phyloP scores from a whole-genome alignment of 2,888 invertebrate genomes.

The Agonopterix arenella region DNA sequence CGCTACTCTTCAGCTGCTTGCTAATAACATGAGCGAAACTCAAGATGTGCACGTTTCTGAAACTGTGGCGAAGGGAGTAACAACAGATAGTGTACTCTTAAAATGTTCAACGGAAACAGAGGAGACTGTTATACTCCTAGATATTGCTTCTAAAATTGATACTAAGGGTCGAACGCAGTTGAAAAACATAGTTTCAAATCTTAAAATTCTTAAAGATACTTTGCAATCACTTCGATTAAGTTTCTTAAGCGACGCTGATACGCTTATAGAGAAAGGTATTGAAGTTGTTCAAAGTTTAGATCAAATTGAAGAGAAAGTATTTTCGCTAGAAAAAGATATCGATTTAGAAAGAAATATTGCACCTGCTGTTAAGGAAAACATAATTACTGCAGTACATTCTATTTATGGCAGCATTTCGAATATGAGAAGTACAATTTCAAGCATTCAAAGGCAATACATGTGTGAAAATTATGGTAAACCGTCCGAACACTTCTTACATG shows the following conservation, averaged over 20 bases:
- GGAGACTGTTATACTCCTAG: slow-evolving; percentile 52
- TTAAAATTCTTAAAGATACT: slow-evolving; percentile 36
- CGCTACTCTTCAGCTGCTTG: slow-evolving; percentile 53
- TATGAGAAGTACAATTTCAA: slow-evolving; percentile 70
- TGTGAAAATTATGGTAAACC: slow-evolving; percentile 64
- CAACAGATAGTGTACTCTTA: slow-evolving; percentile 26
- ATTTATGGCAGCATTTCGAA: slow-evolving; percentile 71
- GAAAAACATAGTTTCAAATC: slow-evolving; percentile 26
- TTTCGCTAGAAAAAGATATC: slow-evolving; percentile 52
- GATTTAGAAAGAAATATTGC: slow-evolving; percentile 28
- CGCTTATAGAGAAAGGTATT: slow-evolving; percentile 57
- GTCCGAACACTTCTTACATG: slow-evolving; percentile 41
- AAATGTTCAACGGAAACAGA: slow-evolving; percentile 43
- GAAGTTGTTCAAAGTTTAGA: slow-evolving; percentile 54
- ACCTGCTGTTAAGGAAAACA: slow-evolving; percentile 38
- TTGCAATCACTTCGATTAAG: slow-evolving; percentile 40
- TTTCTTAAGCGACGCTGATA: slow-evolving; percentile 40
- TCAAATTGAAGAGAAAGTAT: slow-evolving; percentile 62
- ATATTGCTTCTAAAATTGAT: slow-evolving; percentile 52
- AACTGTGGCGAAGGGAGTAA: slow-evolving; percentile 16
- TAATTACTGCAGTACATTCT: slow-evolving; percentile 66
- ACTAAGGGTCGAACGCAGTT: slow-evolving; percentile 28
- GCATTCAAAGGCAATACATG: slow-evolving; percentile 61
- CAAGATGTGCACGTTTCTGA: slow-evolving; percentile 26
- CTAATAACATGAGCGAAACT: slow-evolving; percentile 45